Conservation (phyloP, 2,113 vertebrate species). For the Callipepla squamata region DNA sequence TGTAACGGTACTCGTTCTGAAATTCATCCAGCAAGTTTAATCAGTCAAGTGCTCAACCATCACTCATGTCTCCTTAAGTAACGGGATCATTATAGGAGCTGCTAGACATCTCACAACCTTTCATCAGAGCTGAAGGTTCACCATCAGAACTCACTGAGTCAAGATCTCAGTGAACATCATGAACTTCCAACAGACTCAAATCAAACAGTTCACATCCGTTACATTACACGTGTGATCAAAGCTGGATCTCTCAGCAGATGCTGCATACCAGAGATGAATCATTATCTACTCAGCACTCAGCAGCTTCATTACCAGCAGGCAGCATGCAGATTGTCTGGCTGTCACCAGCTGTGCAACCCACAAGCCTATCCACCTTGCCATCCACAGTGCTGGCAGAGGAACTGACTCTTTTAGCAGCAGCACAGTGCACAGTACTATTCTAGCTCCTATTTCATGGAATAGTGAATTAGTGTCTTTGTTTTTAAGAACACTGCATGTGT, state of each 20-base stretch:
- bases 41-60: neutral
- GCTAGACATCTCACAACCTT: neutral
- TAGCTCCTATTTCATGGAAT: neutral
- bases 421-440: neutral
- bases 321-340: neutral
- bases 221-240: neutral
- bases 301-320: neutral
- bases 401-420: neutral
- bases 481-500: neutral
- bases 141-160: neutral
- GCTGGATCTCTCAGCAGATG: neutral
- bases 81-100: too few relatives aligned
- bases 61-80: neutral
- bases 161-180: neutral
- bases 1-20: neutral
- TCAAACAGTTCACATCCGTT: neutral
- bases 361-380: neutral
- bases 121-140: neutral
- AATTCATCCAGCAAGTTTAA: neutral
- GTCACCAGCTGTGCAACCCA: neutral
- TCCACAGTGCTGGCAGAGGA: neutral
- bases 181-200: neutral
- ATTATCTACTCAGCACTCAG: neutral
- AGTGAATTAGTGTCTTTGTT: neutral
- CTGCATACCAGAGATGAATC: neutral